A percentile compares a stretch with the other conserved stretches of the same genome.
phyloP scores from a whole-genome alignment of 2,797 vertebrate genomes.

The Bucorvus abyssinicus region DNA sequence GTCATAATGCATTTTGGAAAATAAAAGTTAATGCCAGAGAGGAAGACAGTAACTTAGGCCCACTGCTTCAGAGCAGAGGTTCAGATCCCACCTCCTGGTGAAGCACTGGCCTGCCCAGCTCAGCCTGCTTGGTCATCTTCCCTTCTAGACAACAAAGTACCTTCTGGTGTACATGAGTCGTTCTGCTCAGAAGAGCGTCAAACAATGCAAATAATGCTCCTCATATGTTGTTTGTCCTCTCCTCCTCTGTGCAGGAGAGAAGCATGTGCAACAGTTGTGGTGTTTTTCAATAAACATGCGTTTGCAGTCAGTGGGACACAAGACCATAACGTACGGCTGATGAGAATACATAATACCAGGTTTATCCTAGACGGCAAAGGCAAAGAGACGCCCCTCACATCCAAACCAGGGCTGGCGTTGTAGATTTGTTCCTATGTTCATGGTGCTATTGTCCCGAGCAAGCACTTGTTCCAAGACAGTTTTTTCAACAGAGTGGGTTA shows the following conservation, averaged over 20 bases:
- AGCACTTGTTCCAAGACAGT: not conserved
- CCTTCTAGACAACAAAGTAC: not conserved
- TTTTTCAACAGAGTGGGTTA: not conserved
- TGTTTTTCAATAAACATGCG: not conserved
- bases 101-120: not conserved
- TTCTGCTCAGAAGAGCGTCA: not conserved
- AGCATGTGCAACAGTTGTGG: not conserved
- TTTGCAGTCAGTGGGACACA: not conserved
- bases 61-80: not conserved
- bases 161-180: not conserved
- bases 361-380: not conserved
- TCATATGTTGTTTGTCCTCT: not conserved
- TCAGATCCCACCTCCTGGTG: not conserved
- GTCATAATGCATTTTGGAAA: not conserved
- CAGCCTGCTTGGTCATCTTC: not conserved
- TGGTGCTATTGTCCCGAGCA: not conserved
- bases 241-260: not conserved
- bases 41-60: not conserved
- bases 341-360: not conserved
- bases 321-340: accelerated
- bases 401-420: not conserved
- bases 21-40: not conserved
- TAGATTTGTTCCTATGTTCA: accelerated
- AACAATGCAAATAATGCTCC: not conserved
- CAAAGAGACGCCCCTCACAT: not conserved